These are phyloP conservation scores for Apis cerana DNA, from an alignment of 1,140 invertebrate genomes.

Conservation along the genomic window DNA sequence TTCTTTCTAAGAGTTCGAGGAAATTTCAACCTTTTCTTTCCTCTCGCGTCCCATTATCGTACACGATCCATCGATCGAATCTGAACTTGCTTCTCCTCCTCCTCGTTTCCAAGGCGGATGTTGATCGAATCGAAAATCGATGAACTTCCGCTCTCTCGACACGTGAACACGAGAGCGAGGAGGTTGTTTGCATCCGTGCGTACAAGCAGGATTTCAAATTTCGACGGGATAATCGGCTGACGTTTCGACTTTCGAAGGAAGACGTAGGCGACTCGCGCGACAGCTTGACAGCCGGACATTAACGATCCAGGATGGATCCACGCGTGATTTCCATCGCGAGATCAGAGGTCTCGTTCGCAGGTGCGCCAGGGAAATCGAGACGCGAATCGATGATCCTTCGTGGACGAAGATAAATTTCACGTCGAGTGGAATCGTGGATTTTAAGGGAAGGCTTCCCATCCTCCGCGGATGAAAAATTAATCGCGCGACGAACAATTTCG, in stretches of 20 bases:
- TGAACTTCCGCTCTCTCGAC: neutral
- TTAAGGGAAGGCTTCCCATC: conserved; percentile 14
- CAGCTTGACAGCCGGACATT: conserved; percentile 67
- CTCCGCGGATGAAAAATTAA: conserved; percentile 23
- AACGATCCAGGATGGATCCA: conserved; percentile 66
- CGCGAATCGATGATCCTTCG: conserved; percentile 58
- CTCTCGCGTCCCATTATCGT: neutral
- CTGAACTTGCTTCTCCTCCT: no score
- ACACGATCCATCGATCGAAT: neutral
- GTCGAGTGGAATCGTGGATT: conserved; percentile 3
- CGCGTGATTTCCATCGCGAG: conserved; percentile 60
- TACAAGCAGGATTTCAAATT: conserved; percentile 7
- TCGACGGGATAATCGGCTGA: conserved; percentile 40
- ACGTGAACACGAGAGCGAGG: neutral
- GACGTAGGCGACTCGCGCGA: conserved; percentile 63
- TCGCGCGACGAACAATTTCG: neutral
- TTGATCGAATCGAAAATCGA: neutral
- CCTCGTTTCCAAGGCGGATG: neutral
- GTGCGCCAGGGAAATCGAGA: conserved; percentile 54
- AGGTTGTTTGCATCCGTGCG: neutral
- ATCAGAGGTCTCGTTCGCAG: conserved; percentile 51
- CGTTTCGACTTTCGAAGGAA: conserved; percentile 58
- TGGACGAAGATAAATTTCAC: conserved; percentile 44
- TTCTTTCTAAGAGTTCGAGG: neutral
- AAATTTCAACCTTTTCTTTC: neutral